Evolutionary conservation across 2,113 vertebrate species (phyloP), one percentile per base, ranked within the genome.

Genomic region (Bubo scandiacus): DNA sequence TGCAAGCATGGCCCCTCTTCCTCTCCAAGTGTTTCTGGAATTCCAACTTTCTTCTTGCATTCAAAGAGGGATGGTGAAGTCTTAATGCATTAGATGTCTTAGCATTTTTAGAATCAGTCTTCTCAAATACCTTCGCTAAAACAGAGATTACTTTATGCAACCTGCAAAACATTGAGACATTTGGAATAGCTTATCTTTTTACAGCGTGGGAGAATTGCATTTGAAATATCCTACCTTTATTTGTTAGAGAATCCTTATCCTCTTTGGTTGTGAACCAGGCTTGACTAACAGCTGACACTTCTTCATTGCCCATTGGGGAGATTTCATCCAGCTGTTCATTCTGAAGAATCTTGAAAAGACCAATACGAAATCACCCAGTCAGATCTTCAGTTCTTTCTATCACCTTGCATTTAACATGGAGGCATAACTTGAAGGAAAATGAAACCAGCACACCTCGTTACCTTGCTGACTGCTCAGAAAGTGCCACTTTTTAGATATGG

Each of bases 231-330:
- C n/a, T 95, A 99, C 99, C 99, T 99, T 99, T 99, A 96, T 99
- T 99, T 45, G 99, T 98, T 77, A 99, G 97, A 43, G 99, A 99
- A 98, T 99, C 99, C 96, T 99, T 99, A 97, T 99, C 99, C 95
- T 99, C 99, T 98, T 99, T 99, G 34, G 99, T 99, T 51, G 99
- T 99, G 97, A 99, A 99, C 99, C 99, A 99, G 68, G 99, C 99
- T 95, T 99, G 99, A 95, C 99, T 99, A 96, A 99, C 99, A 34
- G 99, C 99, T 26, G 99, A 99, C 77, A 99, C 99, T 66, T 99
- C 99, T 57, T 99, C 99, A 19, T 97, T 97, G 97, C 98, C 98
- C 97, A 98, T 70, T 52, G 99, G 88, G 47, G 98, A 98, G n/a
- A 98, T 95, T 73, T 98, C 98, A 96, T 98, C 98, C 96, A 98